These are phyloP conservation scores for Vombatus ursinus DNA, from an alignment of 2,113 vertebrate genomes.

Conservation along the genomic window DNA sequence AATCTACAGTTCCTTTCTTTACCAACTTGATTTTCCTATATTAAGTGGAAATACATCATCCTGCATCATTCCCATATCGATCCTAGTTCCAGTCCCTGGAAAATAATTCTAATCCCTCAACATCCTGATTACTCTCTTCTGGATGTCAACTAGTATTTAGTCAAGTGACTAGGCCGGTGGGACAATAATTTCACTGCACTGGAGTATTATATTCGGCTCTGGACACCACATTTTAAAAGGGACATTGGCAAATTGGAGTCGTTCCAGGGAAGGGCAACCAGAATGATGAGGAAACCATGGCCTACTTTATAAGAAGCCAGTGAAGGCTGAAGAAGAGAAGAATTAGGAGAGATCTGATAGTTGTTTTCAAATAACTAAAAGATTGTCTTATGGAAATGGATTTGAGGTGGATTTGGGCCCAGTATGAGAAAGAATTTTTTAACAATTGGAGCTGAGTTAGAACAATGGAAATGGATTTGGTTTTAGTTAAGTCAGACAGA, in stretches of 20 bases:
- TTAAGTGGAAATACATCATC: background rate
- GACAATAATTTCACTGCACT: background rate
- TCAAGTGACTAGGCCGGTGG: background rate
- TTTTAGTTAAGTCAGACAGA: background rate
- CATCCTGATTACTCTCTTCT: background rate
- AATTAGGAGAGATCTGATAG: background rate
- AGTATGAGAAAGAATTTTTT: background rate
- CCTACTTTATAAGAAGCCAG: background rate
- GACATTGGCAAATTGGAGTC: background rate
- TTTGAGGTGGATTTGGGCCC: background rate
- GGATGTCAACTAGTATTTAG: background rate
- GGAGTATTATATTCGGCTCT: background rate
- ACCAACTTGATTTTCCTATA: background rate
- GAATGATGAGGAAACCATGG: background rate
- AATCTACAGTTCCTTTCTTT: background rate
- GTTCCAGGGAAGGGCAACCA: background rate
- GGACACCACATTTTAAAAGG: background rate
- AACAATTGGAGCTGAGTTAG: background rate
- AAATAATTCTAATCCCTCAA: background rate
- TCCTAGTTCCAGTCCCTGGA: background rate
- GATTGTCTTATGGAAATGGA: background rate
- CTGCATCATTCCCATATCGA: background rate
- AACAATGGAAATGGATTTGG: background rate
- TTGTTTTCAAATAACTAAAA: background rate
- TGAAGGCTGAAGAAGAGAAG: background rate